Evolutionary conservation across 2,113 vertebrate genomes (phyloP), one percentile per base, ranked within the genome.

Genomic region (Acrocephalus kingi): DNA sequence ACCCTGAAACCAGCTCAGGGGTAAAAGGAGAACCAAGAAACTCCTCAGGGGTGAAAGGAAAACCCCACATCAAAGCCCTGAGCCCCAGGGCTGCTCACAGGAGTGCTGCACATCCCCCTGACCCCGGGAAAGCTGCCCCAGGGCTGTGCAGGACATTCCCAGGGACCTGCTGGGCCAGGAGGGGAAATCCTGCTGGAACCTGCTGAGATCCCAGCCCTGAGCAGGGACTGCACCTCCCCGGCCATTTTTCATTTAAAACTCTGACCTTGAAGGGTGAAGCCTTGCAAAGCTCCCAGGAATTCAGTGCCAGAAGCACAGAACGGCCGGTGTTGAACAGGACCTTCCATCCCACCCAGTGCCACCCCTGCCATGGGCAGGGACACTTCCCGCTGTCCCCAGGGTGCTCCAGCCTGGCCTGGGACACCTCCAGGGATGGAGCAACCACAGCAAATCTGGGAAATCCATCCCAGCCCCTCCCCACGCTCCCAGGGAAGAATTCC

Each of bases 301-400:
- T 13, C 19, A 23, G n/a, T 5, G 58, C 5, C 35, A 61, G 15
- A 37, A 25, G 1, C 58, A 15, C 39, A 15, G 62, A 31, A 31
- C 8, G 28, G 15, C 5, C 39, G 4, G 39, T 7, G 39, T 15
- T 21, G 9, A 11, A 22, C 43, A 19, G 19, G 13, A 31, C 39
- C 35, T 27, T 6, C 5, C 11, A 37, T 11, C 23, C 7, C 35
- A 12, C 0, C 16, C 35, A 6, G 58, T 5, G 59, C 23, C 23
- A 21, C 7, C 31, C 55, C 20, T 23, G 55, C 33, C 37, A 8
- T 2, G 37, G 37, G 18, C 23, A 18, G 24, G 31, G 59, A 21
- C 25, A 21, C 28, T 27, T 14, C 6, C 33, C 21, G 2, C 41
- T 6, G 3, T 1, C 1, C 21, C 16, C 18, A 12, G 24, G 24